Evolutionary conservation across 2,113 vertebrate genomes (phyloP), one percentile per base, ranked within the genome.

Genomic region (Microcebus lehilahytsara): DNA sequence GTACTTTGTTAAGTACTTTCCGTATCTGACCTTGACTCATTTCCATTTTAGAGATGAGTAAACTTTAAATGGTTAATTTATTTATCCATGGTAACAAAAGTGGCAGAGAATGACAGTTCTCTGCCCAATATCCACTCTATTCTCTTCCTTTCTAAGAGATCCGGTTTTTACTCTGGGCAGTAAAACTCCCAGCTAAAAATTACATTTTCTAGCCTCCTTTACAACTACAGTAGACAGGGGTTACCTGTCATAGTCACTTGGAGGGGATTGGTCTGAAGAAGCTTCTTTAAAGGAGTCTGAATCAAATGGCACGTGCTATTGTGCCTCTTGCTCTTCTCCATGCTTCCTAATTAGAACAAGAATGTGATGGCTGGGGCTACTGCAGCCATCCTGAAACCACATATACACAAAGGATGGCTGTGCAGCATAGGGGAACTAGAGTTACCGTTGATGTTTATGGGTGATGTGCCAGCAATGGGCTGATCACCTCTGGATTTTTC

Each of bases 161-260:
- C 12, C 3, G 10, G 51, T 4, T 46, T 89, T 96, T 95, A 23
- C 67, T 94, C 13, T 64, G 40, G 40, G 17, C 2, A 53, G 27
- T 51, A 96, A 71, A 93, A 96, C 3, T 67, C 22, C 22, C 66
- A 89, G 22, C 25, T 64, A 56, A 93, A 93, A 95, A 66, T 34
- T 72, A 42, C 0, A 60, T 75, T 67, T n/a, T 27, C 11, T 12
- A 60, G 30, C 12, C 37, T 91, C 58, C 32, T 17, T 88, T 66
- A 42, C 20, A 91, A 58, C 20, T 56, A 64, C 34, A 1, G 9
- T 34, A 49, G 5, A 40, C 27, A 71, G 56, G 23, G 53, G 53
- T 56, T 56, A 56, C 17, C 53, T 77, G 53, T 92, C 11, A 49
- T 7, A 67, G 66, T 88, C 10, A 56, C 16, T 56, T 72, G 14